Base-by-base conservation (phyloP, 1,140 invertebrate genomes). In the Ceratoteleas bidentatus region DNA sequence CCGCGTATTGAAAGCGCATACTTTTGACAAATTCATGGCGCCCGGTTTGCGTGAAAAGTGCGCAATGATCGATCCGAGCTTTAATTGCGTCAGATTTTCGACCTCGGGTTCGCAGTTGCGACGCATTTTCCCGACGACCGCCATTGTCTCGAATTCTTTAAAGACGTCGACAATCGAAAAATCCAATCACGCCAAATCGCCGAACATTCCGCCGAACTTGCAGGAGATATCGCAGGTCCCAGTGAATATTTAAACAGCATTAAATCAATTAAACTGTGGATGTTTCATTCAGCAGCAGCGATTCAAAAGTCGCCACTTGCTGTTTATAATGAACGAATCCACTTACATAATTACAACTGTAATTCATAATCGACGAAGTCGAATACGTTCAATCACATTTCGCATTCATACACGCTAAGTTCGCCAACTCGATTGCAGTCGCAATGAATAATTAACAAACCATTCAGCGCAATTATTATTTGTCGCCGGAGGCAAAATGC, bases 11-110 rank as follows among this genome's bases (percentile, higher is more conserved):
- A 76, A 76, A 62, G 49, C 38, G 40, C 64, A 62, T 68, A 76
- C 68, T 76, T 76, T 68, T 68, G 62, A 68, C 73, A 76, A 76
- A 68, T 68, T 61, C 49, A 45, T 50, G 34, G 13, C 9, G 15
- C 13, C 34, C 61, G 56, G 45, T 56, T 65, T 64, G 32, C 8
- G 36, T 62, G 57, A 40, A 65, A 74, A 43, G 50, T 73, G n/a
- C 9, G n/a, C 40, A 33, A 57, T 73, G 60, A 74, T 74, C 14
- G 32, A 74, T 57, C 40, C 45, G 14, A 36, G 8, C 11, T 61
- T 43, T 62, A 45, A 40, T 50, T 4, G 33, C 7, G 7, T 3
- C n/a, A 47, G n/a, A n/a, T n/a, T n/a, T n/a, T n/a, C n/a, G n/a
- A n/a, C n/a, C n/a, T n/a, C n/a, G n/a, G n/a, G n/a, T n/a, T n/a